These are phyloP conservation scores for Melieria picta DNA, from an alignment of 2,888 invertebrate genomes.

Conservation along the genomic window DNA sequence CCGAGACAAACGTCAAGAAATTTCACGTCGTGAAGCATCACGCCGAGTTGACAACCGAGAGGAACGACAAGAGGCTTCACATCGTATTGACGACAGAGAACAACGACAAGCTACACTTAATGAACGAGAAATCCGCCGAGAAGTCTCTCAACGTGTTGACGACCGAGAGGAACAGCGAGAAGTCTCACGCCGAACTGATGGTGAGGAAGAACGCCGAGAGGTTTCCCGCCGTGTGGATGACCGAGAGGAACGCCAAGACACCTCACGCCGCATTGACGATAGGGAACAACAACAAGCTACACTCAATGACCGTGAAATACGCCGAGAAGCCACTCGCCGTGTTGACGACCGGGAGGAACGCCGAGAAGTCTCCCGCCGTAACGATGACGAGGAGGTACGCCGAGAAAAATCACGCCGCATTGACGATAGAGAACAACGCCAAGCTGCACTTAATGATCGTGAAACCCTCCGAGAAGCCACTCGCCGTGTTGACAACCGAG, in stretches of 20 bases:
- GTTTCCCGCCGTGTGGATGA: neutral
- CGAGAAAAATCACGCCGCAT: constrained; percentile 11
- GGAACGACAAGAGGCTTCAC: neutral
- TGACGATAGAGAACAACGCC: neutral
- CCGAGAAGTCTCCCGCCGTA: neutral
- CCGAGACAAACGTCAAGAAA: too few relatives aligned
- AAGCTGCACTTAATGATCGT: too few relatives aligned
- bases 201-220: constrained; percentile 6
- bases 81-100: neutral
- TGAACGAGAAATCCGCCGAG: too few relatives aligned
- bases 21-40: neutral
- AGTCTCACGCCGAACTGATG: neutral
- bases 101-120: too few relatives aligned
- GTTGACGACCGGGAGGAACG: constrained; percentile 25
- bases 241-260: neutral
- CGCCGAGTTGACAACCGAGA: neutral
- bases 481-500: neutral
- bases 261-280: constrained; percentile 2
- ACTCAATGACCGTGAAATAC: too few relatives aligned
- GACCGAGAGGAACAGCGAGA: too few relatives aligned
- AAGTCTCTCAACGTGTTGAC: too few relatives aligned
- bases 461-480: too few relatives aligned
- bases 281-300: too few relatives aligned
- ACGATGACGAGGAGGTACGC: constrained; percentile 6
- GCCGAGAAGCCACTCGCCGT: neutral